Base-by-base conservation (phyloP, 2,113 vertebrate genomes). In the Cathartes aura region DNA sequence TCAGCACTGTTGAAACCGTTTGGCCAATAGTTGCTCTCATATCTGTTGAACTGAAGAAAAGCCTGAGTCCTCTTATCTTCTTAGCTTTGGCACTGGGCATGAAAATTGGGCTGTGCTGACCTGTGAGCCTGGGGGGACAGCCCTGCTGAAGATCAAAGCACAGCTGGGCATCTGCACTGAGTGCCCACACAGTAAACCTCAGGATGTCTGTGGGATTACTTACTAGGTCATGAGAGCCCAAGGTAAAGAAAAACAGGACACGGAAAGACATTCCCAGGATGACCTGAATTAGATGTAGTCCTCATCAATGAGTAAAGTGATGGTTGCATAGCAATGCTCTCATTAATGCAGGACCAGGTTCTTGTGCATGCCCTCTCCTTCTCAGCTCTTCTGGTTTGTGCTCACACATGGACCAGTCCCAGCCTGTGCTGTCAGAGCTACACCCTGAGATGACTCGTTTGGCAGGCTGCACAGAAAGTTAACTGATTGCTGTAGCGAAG, bases 261-360 rank as follows among this genome's bases (percentile, higher is more conserved):
- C 23, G 48, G 52, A 40, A 32, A 71, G 34, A 5, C 2, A 1
- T 15, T 34, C 3, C 20, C 48, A 60, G 40, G 60, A 16, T 19
- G 19, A 36, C 10, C 40, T 48, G 78, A 27, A 6, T 45, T 62
- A 30, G 74, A 11, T 48, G 15, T 27, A 79, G 67, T 16, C 43
- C 52, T 80, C 40, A 34, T 53, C 64, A 43, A 19, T 13, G 63
- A 71, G 15, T 7, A 19, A 47, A 18, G 12, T 13, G 58, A 11
- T 1, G 6, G 18, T 3, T 59, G 34, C 1, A 1, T 2, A 52
- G 18, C 36, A 72, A 11, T 48, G 40, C 12, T 55, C 5, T 85
- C 38, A 23, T 24, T 38, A 73, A 11, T 22, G 50, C 11, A 27
- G 52, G 30, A 20, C 55, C 36, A 55, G 29, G 26, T 17, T 34